Evolutionary conservation across 2,888 invertebrate species (phyloP).

Genomic region (Nysson spinosus): DNA sequence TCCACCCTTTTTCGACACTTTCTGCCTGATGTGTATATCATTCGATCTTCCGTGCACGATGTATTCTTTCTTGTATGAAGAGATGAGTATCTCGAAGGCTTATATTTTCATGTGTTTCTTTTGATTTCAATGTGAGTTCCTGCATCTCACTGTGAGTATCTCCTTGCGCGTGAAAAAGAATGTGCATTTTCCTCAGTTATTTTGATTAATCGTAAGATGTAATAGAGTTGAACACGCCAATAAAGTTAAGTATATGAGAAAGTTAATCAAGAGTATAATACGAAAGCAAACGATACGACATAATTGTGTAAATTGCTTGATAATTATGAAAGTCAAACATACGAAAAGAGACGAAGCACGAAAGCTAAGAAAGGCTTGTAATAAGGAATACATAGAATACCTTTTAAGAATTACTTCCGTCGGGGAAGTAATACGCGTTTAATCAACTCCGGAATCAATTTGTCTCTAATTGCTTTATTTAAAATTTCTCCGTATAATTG

Average conservation of each 20-base stretch:
- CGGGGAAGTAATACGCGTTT: neutral
- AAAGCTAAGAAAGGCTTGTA: no score
- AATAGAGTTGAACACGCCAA: no score
- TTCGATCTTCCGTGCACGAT: no score
- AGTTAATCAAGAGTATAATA: neutral
- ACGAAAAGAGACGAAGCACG: neutral
- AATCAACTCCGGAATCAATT: constrained; percentile 7
- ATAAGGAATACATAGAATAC: neutral
- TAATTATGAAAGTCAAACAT: constrained; percentile 8
- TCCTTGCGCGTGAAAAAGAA: no score
- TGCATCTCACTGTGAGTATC: no score
- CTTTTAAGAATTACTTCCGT: neutral
- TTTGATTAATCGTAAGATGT: no score
- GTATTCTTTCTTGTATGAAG: no score
- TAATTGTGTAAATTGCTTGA: constrained; percentile 1
- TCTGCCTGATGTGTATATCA: constrained; percentile 28
- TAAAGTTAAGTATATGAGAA: no score
- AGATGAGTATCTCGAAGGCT: no score
- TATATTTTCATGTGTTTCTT: no score
- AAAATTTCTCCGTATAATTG: constrained; percentile 6
- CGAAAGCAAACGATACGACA: neutral
- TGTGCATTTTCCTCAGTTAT: no score
- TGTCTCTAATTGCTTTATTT: constrained; percentile 20
- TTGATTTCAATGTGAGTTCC: no score
- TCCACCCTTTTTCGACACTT: constrained; percentile 40